Conservation (phyloP, 2,888 invertebrate species). For the Arctia plantaginis region DNA sequence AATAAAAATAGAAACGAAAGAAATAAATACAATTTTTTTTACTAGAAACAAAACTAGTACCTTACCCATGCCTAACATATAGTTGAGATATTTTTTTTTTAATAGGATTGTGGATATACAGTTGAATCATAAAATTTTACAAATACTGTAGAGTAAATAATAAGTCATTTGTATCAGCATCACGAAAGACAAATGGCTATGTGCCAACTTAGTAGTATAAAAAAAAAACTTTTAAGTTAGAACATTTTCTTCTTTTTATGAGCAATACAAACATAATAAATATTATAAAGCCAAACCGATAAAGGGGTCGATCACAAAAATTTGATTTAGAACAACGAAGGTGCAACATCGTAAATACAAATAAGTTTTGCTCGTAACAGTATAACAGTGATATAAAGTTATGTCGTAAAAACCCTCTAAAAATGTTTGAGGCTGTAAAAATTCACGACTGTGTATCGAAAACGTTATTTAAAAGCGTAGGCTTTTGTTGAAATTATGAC, state of each 20-base stretch:
- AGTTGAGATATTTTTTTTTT: too few species aligned
- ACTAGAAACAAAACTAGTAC: too few species aligned
- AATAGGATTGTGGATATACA: too few species aligned
- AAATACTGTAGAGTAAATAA: too few species aligned
- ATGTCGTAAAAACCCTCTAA: conserved; percentile 55
- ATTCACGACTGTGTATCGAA: conserved; percentile 56
- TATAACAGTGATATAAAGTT: conserved; percentile 63
- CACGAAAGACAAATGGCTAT: background rate
- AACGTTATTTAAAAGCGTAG: conserved; percentile 63
- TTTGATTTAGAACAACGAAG: conserved; percentile 57
- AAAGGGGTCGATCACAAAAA: conserved; percentile 38
- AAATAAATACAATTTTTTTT: too few species aligned
- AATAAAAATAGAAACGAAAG: too few species aligned
- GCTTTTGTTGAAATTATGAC: conserved; percentile 73
- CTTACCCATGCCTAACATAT: too few species aligned
- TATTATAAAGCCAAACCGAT: conserved; percentile 30
- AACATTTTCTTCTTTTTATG: background rate
- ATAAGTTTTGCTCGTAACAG: conserved; percentile 54
- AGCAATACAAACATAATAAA: conserved; percentile 34
- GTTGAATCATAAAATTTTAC: too few species aligned
- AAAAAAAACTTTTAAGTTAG: background rate
- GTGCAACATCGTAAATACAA: conserved; percentile 64
- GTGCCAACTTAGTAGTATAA: background rate
- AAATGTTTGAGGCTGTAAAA: conserved; percentile 59
- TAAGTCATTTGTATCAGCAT: too few species aligned